Percentiles rank a stretch among this genome's conserved stretches.
phyloP scores from a whole-genome alignment of 2,888 invertebrate species.

The Phania funesta region DNA sequence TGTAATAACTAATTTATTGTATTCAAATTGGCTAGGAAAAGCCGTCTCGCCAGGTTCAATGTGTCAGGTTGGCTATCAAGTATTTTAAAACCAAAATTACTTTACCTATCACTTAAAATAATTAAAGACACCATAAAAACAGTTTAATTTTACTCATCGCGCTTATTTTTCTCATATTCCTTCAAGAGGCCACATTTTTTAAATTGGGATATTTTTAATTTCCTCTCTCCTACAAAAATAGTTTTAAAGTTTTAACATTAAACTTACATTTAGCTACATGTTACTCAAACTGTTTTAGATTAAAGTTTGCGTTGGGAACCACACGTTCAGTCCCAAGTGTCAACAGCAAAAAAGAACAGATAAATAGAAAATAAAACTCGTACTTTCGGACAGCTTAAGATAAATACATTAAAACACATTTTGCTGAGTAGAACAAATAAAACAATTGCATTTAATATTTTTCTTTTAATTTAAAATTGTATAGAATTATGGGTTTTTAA shows the following conservation, averaged over 20 bases:
- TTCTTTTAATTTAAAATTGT: too few species aligned
- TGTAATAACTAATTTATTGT: too few species aligned
- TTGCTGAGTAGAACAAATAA: background rate
- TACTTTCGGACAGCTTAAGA: background rate
- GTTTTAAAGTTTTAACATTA: constrained; percentile 40
- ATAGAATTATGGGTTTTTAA: too few species aligned
- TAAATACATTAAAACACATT: constrained; percentile 15
- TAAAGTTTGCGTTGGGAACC: constrained; percentile 17
- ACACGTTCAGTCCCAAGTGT: constrained; percentile 26
- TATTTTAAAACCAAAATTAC: too few species aligned
- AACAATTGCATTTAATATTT: background rate
- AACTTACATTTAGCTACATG: constrained; percentile 27
- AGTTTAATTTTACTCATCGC: too few species aligned
- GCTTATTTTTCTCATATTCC: too few species aligned
- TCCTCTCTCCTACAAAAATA: background rate
- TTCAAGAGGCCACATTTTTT: background rate
- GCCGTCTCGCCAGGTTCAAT: too few species aligned
- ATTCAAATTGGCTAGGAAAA: too few species aligned
- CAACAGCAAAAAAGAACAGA: background rate
- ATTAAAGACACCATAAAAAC: too few species aligned
- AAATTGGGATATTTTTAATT: too few species aligned
- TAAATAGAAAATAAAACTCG: constrained; percentile 12
- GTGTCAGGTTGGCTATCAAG: too few species aligned
- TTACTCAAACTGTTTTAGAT: constrained; percentile 20
- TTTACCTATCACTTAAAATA: too few species aligned